These are phyloP conservation scores for Takifugu flavidus DNA, from an alignment of 2,113 vertebrate genomes.

Conservation along the genomic window DNA sequence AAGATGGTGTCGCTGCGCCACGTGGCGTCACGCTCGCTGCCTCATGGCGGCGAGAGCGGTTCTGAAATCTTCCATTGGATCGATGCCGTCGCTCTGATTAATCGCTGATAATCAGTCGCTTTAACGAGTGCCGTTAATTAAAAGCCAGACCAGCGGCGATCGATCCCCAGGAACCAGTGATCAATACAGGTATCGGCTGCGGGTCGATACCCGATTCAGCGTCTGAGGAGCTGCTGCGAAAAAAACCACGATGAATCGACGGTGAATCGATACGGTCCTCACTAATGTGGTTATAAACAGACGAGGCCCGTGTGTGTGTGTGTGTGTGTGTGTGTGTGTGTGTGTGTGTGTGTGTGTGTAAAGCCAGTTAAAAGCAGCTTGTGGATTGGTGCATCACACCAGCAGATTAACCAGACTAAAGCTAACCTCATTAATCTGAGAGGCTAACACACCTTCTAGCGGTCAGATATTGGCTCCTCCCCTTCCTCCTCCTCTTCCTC, in stretches of 20 bases:
- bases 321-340: constrained; percentile 8
- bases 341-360: constrained; percentile 2
- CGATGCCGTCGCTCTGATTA: no score
- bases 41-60: neutral
- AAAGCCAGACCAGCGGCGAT: no score
- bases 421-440: constrained; percentile 49
- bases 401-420: constrained; percentile 55
- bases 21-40: constrained; percentile 30
- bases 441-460: neutral
- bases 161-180: no score
- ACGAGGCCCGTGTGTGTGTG: constrained; percentile 3
- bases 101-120: no score
- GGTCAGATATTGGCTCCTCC: constrained; percentile 3
- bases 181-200: no score
- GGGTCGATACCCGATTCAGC: no score
- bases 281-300: no score
- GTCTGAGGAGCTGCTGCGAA: no score
- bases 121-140: no score
- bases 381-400: constrained; percentile 33
- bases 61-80: neutral
- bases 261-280: no score
- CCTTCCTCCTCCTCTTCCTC: constrained; percentile 15
- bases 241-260: no score
- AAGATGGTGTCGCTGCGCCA: constrained; percentile 57
- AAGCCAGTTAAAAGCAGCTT: constrained; percentile 34